Evolutionary conservation across 2,113 vertebrate species (phyloP).

Genomic region (Sigmodon hispidus): DNA sequence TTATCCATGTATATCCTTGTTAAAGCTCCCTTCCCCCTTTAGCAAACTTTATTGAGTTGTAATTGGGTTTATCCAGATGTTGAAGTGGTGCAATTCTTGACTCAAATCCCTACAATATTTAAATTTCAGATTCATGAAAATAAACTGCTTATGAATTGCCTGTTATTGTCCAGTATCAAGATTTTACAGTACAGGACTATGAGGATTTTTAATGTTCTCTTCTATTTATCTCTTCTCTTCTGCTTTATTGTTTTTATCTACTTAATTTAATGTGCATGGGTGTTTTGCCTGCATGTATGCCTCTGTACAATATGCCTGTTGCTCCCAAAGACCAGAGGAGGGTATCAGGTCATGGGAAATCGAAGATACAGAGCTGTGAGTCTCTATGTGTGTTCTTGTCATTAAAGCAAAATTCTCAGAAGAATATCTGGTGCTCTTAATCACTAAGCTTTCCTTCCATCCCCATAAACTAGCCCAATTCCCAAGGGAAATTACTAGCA

Average conservation of each 20-base stretch:
- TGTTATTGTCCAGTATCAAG: background rate
- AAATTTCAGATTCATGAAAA: background rate
- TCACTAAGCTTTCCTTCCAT: no score
- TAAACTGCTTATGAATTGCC: background rate
- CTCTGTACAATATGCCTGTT: background rate
- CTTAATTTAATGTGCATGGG: background rate
- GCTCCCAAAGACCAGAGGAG: background rate
- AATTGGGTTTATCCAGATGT: background rate
- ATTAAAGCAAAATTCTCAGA: background rate
- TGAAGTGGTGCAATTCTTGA: background rate
- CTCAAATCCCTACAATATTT: background rate
- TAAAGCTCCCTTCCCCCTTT: no score
- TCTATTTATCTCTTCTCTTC: background rate
- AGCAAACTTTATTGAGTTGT: background rate
- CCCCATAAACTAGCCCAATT: background rate
- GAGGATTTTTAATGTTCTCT: background rate
- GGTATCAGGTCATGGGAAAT: no score
- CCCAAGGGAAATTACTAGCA: background rate
- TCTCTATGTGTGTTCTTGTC: no score
- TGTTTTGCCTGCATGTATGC: background rate
- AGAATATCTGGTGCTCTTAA: no score
- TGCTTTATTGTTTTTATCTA: background rate
- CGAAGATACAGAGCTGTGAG: background rate
- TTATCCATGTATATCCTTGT: no score
- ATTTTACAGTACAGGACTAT: background rate